phyloP scores from a whole-genome alignment of 2,888 invertebrate species.

The Biston betularia region DNA sequence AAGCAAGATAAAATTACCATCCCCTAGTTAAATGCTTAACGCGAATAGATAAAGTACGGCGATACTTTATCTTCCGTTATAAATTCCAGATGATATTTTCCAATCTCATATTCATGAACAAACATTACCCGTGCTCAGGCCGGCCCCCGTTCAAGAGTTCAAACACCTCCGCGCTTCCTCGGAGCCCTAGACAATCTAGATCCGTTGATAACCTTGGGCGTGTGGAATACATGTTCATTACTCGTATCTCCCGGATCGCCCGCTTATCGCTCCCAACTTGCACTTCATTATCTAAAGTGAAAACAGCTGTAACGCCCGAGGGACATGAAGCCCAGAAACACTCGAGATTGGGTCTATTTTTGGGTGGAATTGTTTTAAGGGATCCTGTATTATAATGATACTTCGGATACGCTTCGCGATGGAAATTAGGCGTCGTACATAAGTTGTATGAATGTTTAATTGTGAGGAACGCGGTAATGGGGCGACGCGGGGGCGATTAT shows the following conservation, averaged over 20 bases:
- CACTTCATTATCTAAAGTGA: conserved; percentile 39
- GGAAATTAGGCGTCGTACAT: conserved; percentile 47
- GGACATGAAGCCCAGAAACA: conserved; percentile 20
- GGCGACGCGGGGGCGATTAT: conserved; percentile 25
- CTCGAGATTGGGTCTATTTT: conserved; percentile 11
- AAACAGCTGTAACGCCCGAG: conserved; percentile 26
- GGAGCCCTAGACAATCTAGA: conserved; percentile 33
- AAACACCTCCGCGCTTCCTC: conserved; percentile 1
- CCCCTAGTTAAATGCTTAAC: background rate
- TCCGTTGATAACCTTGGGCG: conserved; percentile 28
- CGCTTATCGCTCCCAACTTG: conserved; percentile 36
- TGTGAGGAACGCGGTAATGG: conserved; percentile 40
- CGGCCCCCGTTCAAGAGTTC: background rate
- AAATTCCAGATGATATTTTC: background rate
- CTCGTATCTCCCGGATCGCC: conserved; percentile 22
- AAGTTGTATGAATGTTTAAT: conserved; percentile 45
- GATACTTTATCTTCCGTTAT: background rate
- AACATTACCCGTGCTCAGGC: background rate
- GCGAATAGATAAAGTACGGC: background rate
- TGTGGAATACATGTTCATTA: conserved; percentile 32
- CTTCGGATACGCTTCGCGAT: conserved; percentile 47
- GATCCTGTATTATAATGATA: conserved; percentile 43
- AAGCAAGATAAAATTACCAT: no score
- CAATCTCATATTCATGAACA: conserved; percentile 12
- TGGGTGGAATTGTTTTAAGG: background rate